Evolutionary conservation across 2,888 invertebrate genomes (phyloP).

Genomic region (Drosophila mayaguana): DNA sequence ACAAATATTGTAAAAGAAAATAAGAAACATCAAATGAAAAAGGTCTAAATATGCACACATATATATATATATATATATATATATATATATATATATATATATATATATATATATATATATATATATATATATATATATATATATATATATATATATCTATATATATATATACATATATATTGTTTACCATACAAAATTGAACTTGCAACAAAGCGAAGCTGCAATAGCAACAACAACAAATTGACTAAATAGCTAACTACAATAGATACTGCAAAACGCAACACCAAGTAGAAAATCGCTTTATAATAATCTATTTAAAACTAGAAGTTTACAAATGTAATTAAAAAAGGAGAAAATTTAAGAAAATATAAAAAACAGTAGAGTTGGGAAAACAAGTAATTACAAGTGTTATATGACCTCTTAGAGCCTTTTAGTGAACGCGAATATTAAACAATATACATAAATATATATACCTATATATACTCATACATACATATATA

Average conservation of each 20-base stretch:
- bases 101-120: neutral
- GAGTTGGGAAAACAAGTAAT: neutral
- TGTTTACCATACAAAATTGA: neutral
- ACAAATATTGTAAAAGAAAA: conserved; percentile 18
- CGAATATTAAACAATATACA: conserved; percentile 6
- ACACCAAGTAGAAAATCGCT: conserved; percentile 57
- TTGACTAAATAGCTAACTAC: conserved; percentile 10
- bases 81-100: conserved; percentile 5
- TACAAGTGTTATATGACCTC: conserved; percentile 20
- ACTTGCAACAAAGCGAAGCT: neutral
- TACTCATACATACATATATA: neutral
- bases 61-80: neutral
- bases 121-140: neutral
- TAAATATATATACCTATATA: neutral
- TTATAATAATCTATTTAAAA: conserved; percentile 32
- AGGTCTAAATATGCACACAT: conserved; percentile 28
- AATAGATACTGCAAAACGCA: conserved; percentile 31
- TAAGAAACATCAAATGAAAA: conserved; percentile 40
- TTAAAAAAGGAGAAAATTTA: neutral
- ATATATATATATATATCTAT: neutral
- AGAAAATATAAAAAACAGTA: conserved; percentile 7
- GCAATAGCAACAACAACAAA: conserved; percentile 12
- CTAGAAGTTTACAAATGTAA: conserved; percentile 38
- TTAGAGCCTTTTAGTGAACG: conserved; percentile 22
- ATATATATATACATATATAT: neutral